Evolutionary conservation across 2,113 vertebrate genomes (phyloP).

Genomic region (Gasterosteus aculeatus): DNA sequence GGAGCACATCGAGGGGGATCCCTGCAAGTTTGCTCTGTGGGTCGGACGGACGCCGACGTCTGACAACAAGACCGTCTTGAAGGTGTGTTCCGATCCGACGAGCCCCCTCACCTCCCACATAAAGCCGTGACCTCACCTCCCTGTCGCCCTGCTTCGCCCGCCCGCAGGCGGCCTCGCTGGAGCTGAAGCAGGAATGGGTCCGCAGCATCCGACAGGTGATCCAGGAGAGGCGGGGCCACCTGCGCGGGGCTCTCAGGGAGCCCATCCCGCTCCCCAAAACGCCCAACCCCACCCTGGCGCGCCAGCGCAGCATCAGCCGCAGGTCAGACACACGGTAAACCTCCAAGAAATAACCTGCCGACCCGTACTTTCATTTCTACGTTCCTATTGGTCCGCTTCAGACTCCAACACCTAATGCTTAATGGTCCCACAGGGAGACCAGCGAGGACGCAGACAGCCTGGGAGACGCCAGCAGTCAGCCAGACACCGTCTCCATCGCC

Average conservation of each 20-base stretch:
- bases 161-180: constrained; percentile 91
- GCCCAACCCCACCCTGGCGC: constrained; percentile 84
- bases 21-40: constrained; percentile 98
- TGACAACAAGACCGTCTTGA: constrained; percentile 98
- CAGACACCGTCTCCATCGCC: constrained; percentile 97
- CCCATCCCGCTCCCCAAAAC: constrained; percentile 98
- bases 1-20: constrained; percentile 97
- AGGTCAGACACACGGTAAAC: constrained; percentile 80
- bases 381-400: too few species aligned
- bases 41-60: constrained; percentile 96
- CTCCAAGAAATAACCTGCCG: too few species aligned
- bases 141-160: background rate
- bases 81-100: constrained; percentile 76
- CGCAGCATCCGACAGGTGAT: constrained; percentile 98
- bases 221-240: constrained; percentile 96
- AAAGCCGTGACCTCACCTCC: too few species aligned
- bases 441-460: constrained; percentile 96
- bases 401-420: too few species aligned
- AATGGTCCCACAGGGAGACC: constrained; percentile 83
- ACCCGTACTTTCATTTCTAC: too few species aligned
- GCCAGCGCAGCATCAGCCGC: constrained; percentile 94
- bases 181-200: constrained; percentile 99
- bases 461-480: constrained; percentile 97
- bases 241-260: constrained; percentile 96
- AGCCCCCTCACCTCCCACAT: too few species aligned